Base-by-base conservation (phyloP, 2,888 invertebrate genomes). In the Meloe dianella region DNA sequence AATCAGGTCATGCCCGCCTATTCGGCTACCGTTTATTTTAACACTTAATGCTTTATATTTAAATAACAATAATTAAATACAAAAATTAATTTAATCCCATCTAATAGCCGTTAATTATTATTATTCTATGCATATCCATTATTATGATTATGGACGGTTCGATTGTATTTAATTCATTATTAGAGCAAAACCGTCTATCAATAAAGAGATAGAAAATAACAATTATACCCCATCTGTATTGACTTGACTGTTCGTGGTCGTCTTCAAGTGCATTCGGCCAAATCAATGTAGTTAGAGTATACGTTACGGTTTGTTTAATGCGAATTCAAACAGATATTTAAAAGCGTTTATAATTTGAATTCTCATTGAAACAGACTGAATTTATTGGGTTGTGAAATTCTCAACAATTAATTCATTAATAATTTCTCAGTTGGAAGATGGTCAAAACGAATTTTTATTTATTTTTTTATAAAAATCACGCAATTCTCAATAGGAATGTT, bases 361-460 rank as follows among this genome's bases (percentile, higher is more conserved):
- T 35, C 57, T 35, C 24, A 38, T 60, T 24, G 57, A 60, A 64
- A 64, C 60, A 57, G 57, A 57, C 29, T 9, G 61, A 57, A 41
- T 20, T 65, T 65, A 65, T 59, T 61, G 61, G 61, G 54, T 38
- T 61, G 57, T 38, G 29, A 65, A 65, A 65, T 60, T 58, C 60
- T 29, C 59, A 54, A 47, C 20, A 47, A 47, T 47, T 47, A 47
- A 20, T 20, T 20, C 5, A 47, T 47, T 47, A 47, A 20, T 47
- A 20, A 9, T 41, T n/a, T 0, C n/a, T 41, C 7, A 7, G 10
- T 32, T 7, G 0, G 41, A 14, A 35, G 35, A 41, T 41, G 17
- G 17, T 12, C 17, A n/a, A 17, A 32, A 32, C 7, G 32, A 2
- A 5, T 32, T 32, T 9, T 10, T 32, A 5, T 32, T 7, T 6